Base-by-base conservation (phyloP, 1,140 invertebrate genomes). In the Drosophila baimaii region DNA sequence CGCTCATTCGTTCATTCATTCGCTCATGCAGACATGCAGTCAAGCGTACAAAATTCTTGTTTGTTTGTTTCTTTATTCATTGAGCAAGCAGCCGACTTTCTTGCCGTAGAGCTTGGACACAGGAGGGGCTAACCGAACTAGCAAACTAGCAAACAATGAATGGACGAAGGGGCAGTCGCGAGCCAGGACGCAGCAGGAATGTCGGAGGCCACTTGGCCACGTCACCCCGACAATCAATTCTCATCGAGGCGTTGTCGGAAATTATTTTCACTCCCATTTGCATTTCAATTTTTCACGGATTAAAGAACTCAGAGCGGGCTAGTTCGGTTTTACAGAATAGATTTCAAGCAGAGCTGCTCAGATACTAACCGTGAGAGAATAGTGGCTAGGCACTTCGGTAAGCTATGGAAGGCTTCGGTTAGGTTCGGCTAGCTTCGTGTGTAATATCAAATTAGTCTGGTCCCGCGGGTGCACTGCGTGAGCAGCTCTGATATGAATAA, bases 1-100 rank as follows among this genome's bases (percentile, higher is more conserved):
- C 58, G 13, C 31, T 41, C 71, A 59, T 56, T 65, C 70, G 43
- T 17, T 74, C 81, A 62, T 17, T 57, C 64, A 64, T 27, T 80
- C 81, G 69, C 35, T 76, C 81, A 81, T 77, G 68, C 77, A 80
- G 72, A 71, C 84, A 88, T 74, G 72, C 83, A 88, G 84, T 89
- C 84, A 80, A 71, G 83, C 83, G 84, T 83, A 88, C 68, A 72
- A 83, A 88, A 89, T 88, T 79, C 83, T 89, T 88, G 84, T 89
- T 88, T 86, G 83, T 86, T 86, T 86, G 76, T 88, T 86, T 89
- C 83, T 89, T 88, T 86, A 86, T 88, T 79, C 83, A 88, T 86
- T 82, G 82, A 47, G 64, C 79, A 66, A 85, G 70, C 75, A 61
- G 73, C 13, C 47, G 56, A 51, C 51, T 71, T 71, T 41, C 68